Evolutionary conservation across 2,888 invertebrate genomes (phyloP).

Genomic region (Drosophila maculinotata): DNA sequence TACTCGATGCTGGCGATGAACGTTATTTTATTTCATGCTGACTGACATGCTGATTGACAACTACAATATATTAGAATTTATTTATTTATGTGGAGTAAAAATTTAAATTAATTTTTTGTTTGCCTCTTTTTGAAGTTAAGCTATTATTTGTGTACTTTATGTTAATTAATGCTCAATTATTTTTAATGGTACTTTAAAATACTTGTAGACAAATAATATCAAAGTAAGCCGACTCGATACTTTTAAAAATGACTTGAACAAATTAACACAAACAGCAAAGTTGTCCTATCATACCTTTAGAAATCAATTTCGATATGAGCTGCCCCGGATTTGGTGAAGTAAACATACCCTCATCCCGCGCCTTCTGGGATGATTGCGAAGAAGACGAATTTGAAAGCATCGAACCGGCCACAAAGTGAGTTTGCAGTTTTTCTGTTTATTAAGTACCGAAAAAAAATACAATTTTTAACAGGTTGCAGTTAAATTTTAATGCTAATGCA

Average conservation of each 20-base stretch:
- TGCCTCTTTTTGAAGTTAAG: too few relatives aligned
- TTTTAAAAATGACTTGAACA: slow-evolving; percentile 60
- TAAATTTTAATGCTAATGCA: slow-evolving; percentile 53
- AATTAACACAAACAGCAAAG: slow-evolving; percentile 16
- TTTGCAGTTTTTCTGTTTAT: slow-evolving; percentile 18
- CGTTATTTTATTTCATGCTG: background rate
- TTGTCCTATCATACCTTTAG: slow-evolving; percentile 2
- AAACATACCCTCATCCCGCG: slow-evolving; percentile 84
- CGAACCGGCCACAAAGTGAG: slow-evolving; percentile 65
- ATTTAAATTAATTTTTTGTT: too few relatives aligned
- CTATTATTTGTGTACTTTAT: too few relatives aligned
- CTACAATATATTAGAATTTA: too few relatives aligned
- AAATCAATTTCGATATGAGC: slow-evolving; percentile 51
- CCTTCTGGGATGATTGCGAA: slow-evolving; percentile 85
- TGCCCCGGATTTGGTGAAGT: slow-evolving; percentile 84
- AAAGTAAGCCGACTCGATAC: slow-evolving; percentile 39
- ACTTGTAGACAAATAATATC: slow-evolving; percentile 9
- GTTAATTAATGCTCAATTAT: too few relatives aligned
- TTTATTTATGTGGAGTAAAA: too few relatives aligned
- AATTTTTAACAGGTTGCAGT: slow-evolving; percentile 54
- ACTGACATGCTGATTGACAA: too few relatives aligned
- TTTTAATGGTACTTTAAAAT: slow-evolving; percentile 27
- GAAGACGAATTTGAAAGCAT: slow-evolving; percentile 76
- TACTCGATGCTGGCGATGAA: background rate
- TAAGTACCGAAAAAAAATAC: background rate